A percentile compares a stretch with the other conserved stretches of the same genome.
Evolutionary conservation across 2,888 invertebrate genomes (phyloP).

Genomic region (Cephonodes hylas): DNA sequence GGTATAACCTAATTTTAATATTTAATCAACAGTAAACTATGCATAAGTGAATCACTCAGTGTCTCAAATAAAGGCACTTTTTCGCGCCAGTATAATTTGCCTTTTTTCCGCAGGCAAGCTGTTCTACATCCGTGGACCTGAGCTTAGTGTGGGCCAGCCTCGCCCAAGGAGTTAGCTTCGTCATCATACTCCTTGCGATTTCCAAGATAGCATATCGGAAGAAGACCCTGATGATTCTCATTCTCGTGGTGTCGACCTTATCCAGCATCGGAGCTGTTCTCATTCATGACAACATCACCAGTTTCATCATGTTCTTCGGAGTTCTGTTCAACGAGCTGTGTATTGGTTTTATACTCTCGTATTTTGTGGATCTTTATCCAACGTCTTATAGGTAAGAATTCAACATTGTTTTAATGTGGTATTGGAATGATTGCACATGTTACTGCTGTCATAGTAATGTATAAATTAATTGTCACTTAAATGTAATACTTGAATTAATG

Average conservation of each 20-base stretch:
- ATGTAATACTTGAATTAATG: no score
- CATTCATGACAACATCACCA: slow-evolving; percentile 34
- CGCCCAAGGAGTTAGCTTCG: slow-evolving; percentile 35
- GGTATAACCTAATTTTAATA: no score
- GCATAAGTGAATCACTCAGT: no score
- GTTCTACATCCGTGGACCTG: slow-evolving; percentile 30
- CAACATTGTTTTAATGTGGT: background rate
- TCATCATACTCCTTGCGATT: slow-evolving; percentile 34
- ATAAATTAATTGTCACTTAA: no score
- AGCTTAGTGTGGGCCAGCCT: slow-evolving; percentile 30
- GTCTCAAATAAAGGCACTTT: no score
- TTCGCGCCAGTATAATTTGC: no score
- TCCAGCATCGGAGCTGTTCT: slow-evolving; percentile 33
- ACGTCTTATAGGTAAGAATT: slow-evolving; percentile 48
- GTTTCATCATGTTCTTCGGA: slow-evolving; percentile 44
- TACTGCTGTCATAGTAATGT: no score
- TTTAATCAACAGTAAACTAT: no score
- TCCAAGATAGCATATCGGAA: slow-evolving; percentile 39
- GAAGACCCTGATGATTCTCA: slow-evolving; percentile 34
- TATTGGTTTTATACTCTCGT: slow-evolving; percentile 45
- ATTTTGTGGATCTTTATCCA: slow-evolving; percentile 51
- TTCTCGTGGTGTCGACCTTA: slow-evolving; percentile 30
- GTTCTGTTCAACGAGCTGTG: slow-evolving; percentile 36
- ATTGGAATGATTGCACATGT: background rate
- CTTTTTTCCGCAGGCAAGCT: slow-evolving; percentile 22